phyloP scores from a whole-genome alignment of 2,888 invertebrate genomes.

The Acanthacorydalis orientalis region DNA sequence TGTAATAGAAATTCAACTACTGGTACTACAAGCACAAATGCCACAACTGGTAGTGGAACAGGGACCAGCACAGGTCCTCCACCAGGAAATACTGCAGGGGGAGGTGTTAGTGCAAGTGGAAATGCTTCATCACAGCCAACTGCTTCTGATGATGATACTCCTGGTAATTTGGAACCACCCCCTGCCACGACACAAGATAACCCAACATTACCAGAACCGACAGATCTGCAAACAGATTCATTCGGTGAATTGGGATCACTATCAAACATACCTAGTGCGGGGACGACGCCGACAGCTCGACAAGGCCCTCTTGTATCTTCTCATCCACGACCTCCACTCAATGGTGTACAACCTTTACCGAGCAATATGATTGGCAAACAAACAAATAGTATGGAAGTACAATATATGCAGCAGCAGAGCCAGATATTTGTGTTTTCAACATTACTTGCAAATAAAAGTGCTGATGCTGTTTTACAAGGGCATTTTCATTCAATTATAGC shows the following conservation, averaged over 20 bases:
- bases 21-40: not conserved
- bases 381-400: conserved; percentile 67
- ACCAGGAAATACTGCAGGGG: too few species aligned
- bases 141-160: conserved; percentile 7
- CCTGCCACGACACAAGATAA: conserved; percentile 24
- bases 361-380: conserved; percentile 67
- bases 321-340: conserved; percentile 29
- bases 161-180: conserved; percentile 13
- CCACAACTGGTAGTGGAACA: not conserved
- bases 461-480: conserved; percentile 78
- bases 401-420: conserved; percentile 89
- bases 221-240: conserved; percentile 23
- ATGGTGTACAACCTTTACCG: conserved; percentile 54
- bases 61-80: not conserved
- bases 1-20: not conserved
- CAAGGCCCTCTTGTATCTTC: conserved; percentile 15
- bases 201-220: conserved; percentile 14
- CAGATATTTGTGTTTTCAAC: conserved; percentile 97
- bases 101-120: too few species aligned
- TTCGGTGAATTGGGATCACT: conserved; percentile 15
- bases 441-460: conserved; percentile 82
- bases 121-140: not conserved
- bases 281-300: conserved; percentile 12
- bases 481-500: conserved; percentile 85
- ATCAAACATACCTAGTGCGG: conserved; percentile 9